Conservation (phyloP, 2,888 invertebrate species). For the Apotomis turbidana region DNA sequence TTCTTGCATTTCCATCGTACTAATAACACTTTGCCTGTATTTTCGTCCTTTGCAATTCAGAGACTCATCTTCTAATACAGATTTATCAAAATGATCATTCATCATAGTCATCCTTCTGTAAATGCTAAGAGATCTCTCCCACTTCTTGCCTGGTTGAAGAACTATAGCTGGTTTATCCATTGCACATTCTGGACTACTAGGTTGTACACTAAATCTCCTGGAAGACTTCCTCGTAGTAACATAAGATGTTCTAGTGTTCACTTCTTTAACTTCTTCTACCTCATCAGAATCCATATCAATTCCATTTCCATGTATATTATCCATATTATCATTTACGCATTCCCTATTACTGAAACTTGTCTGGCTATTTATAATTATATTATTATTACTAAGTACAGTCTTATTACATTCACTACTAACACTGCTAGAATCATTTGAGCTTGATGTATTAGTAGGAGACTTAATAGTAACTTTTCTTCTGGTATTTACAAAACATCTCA, state of each 20-base stretch:
- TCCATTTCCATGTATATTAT: constrained; percentile 4
- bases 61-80: constrained; percentile 71
- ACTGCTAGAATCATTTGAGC: constrained; percentile 61
- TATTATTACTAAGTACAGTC: constrained; percentile 42
- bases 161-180: constrained; percentile 64
- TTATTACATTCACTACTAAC: constrained; percentile 43
- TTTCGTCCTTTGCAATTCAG: constrained; percentile 77
- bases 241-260: constrained; percentile 34
- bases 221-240: constrained; percentile 51
- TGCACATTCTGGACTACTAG: constrained; percentile 5
- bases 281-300: constrained; percentile 24
- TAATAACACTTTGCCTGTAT: constrained; percentile 81
- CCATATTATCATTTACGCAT: not conserved
- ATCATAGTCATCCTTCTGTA: constrained; percentile 80
- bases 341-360: not conserved
- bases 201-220: constrained; percentile 35
- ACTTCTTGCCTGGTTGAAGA: constrained; percentile 87
- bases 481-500: constrained; percentile 71
- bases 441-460: constrained; percentile 61
- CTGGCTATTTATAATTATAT: constrained; percentile 27
- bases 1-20: constrained; percentile 81
- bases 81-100: constrained; percentile 66
- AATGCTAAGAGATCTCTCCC: constrained; percentile 86
- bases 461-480: constrained; percentile 65
- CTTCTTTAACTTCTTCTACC: constrained; percentile 8